phyloP scores from a whole-genome alignment of 2,113 vertebrate genomes.

The Gambusia holbrooki region DNA sequence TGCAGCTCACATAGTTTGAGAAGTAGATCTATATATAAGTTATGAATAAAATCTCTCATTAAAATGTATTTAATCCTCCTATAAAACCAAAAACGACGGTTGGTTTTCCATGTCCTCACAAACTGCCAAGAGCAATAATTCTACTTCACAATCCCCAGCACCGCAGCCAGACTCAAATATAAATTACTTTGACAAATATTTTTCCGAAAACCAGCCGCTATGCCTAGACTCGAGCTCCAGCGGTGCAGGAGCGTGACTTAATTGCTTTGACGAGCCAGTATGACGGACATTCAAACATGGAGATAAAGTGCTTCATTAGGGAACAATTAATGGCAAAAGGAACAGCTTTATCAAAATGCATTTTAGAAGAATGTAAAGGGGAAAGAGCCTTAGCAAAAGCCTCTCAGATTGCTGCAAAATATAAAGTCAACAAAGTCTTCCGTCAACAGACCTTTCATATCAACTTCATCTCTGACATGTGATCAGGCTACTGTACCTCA shows the following conservation, averaged over 20 bases:
- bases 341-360: neutral
- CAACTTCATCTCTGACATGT: constrained; percentile 45
- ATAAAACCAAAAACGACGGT: constrained; percentile 70
- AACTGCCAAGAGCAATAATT: constrained; percentile 73
- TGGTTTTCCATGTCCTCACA: constrained; percentile 69
- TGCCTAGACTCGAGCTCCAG: constrained; percentile 38
- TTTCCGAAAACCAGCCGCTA: constrained; percentile 65
- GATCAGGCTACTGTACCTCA: constrained; percentile 50
- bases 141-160: constrained; percentile 59
- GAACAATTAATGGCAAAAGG: constrained; percentile 2
- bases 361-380: constrained; percentile 2
- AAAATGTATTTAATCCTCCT: constrained; percentile 69
- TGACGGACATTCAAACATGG: constrained; percentile 39
- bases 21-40: constrained; percentile 69
- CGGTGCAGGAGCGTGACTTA: constrained; percentile 36
- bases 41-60: constrained; percentile 72
- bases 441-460: constrained; percentile 46
- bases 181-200: constrained; percentile 76
- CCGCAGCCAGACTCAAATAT: constrained; percentile 60
- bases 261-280: constrained; percentile 28
- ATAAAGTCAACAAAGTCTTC: neutral
- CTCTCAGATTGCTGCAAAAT: neutral
- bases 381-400: constrained; percentile 7
- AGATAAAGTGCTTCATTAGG: constrained; percentile 25
- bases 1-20: constrained; percentile 55